These are phyloP conservation scores for Stenchaetothrips biformis DNA, from an alignment of 2,888 invertebrate genomes.

Conservation along the genomic window DNA sequence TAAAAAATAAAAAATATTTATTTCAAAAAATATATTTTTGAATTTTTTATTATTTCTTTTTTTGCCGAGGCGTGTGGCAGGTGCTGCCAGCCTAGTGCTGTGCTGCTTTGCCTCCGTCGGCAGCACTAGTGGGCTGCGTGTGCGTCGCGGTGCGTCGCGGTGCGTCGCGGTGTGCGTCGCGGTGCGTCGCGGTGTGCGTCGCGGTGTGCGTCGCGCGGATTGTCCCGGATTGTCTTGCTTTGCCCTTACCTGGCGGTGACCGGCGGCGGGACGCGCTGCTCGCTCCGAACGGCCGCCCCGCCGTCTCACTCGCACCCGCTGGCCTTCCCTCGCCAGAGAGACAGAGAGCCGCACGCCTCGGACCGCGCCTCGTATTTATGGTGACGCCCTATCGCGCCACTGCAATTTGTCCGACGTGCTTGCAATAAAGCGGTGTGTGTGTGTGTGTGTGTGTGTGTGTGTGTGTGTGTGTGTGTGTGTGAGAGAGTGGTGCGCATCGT, in stretches of 20 bases:
- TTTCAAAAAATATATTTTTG: too few relatives aligned
- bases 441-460: neutral
- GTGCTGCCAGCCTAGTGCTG: too few relatives aligned
- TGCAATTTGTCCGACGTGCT: neutral
- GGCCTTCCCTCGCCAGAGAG: neutral
- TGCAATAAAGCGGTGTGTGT: neutral
- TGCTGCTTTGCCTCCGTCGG: too few relatives aligned
- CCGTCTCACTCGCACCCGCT: neutral
- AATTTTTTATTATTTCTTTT: too few relatives aligned
- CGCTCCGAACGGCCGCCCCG: neutral
- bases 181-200: neutral
- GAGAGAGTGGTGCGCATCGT: neutral
- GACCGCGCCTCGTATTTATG: neutral
- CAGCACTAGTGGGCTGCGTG: too few relatives aligned
- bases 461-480: neutral
- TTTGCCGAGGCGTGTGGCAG: too few relatives aligned
- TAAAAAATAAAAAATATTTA: too few relatives aligned
- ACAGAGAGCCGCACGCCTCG: too few relatives aligned
- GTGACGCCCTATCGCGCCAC: neutral
- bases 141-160: neutral
- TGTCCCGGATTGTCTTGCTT: neutral
- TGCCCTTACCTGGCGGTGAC: neutral
- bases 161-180: neutral
- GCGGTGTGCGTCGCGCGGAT: neutral
- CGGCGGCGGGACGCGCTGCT: too few relatives aligned